Percentiles rank a stretch among this genome's conserved stretches.
Evolutionary conservation across 1,140 invertebrate species (phyloP).

Genomic region (Polypedilum pembai): DNA sequence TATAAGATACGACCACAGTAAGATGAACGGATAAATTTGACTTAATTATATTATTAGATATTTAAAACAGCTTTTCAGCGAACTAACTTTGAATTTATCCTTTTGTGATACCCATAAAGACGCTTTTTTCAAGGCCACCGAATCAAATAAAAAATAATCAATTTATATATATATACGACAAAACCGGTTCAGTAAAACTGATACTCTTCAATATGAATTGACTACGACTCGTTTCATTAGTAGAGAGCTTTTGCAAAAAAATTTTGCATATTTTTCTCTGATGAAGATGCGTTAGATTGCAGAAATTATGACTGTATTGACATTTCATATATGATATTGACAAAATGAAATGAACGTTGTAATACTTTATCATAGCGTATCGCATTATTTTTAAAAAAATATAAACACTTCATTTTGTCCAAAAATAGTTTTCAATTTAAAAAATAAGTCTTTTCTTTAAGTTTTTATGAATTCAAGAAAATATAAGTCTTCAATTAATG

Average conservation of each 20-base stretch:
- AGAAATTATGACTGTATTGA: conserved; percentile 5
- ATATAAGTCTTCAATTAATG: too few species aligned
- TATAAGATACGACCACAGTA: background rate
- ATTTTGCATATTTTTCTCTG: background rate
- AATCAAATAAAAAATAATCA: background rate
- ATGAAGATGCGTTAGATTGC: background rate
- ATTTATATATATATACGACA: background rate
- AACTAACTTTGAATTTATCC: too few species aligned
- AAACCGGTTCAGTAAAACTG: background rate
- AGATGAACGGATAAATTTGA: background rate
- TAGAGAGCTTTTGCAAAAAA: background rate
- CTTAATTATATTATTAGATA: conserved; percentile 10
- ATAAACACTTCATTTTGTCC: too few species aligned
- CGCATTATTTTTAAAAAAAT: too few species aligned
- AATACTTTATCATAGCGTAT: too few species aligned
- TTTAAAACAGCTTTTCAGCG: too few species aligned
- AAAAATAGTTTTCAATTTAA: too few species aligned
- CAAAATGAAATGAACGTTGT: too few species aligned
- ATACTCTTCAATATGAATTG: background rate
- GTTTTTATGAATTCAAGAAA: too few species aligned
- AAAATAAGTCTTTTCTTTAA: too few species aligned
- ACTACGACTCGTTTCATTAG: background rate
- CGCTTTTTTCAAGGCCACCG: background rate
- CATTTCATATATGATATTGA: background rate
- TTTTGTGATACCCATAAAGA: too few species aligned